These are phyloP conservation scores for Onychomys leucogaster DNA, from an alignment of 2,797 vertebrate species.

Conservation along the genomic window DNA sequence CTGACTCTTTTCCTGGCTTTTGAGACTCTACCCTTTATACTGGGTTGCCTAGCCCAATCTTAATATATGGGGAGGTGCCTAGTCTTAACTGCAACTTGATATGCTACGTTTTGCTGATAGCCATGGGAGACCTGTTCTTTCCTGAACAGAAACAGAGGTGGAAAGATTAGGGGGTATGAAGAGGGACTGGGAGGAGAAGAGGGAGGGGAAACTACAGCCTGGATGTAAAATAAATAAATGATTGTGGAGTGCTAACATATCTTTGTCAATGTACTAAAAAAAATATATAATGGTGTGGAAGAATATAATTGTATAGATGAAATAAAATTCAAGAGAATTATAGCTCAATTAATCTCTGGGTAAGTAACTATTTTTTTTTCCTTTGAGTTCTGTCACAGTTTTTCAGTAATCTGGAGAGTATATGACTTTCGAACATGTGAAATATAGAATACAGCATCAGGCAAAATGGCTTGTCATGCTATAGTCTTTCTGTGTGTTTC, in stretches of 20 bases:
- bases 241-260: background rate
- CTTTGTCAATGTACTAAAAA: background rate
- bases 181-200: no score
- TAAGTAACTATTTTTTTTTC: background rate
- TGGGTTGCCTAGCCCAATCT: background rate
- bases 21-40: background rate
- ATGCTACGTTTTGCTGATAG: background rate
- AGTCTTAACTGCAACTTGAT: background rate
- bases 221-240: background rate
- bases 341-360: background rate
- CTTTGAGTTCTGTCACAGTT: background rate
- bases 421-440: fast-evolving
- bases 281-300: no score
- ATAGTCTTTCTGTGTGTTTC: background rate
- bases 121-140: background rate
- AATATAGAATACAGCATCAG: background rate
- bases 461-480: background rate
- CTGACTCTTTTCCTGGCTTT: background rate
- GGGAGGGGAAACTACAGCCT: background rate
- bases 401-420: background rate
- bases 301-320: background rate
- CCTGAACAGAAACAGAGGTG: background rate
- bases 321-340: background rate
- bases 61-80: background rate
- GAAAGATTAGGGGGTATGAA: background rate